These are phyloP conservation scores for Listronotus bonariensis DNA, from an alignment of 1,140 invertebrate species.

Conservation along the genomic window DNA sequence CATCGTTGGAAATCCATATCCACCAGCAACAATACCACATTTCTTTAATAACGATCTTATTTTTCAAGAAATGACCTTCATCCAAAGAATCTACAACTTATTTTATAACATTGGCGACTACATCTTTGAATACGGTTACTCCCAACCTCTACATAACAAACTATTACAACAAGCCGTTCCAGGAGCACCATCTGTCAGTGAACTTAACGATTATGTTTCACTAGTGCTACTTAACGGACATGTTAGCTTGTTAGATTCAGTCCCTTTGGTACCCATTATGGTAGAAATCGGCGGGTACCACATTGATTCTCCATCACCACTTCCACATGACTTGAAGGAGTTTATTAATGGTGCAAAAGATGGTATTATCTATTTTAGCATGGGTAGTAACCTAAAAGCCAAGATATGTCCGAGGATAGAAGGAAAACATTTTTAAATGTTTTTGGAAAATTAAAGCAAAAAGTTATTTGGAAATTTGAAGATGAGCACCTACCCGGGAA, in stretches of 20 bases:
- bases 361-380: slow-evolving; percentile 71
- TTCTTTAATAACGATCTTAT: slow-evolving; percentile 31
- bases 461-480: slow-evolving; percentile 72
- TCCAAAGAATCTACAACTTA: too few species aligned
- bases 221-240: slow-evolving; percentile 64
- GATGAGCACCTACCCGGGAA: slow-evolving; percentile 52
- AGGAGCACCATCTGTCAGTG: slow-evolving; percentile 56
- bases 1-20: slow-evolving; percentile 51
- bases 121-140: slow-evolving; percentile 18
- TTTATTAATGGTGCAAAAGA: slow-evolving; percentile 63
- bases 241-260: slow-evolving; percentile 58
- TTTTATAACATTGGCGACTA: too few species aligned
- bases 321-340: slow-evolving; percentile 61
- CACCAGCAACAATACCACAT: slow-evolving; percentile 51
- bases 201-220: slow-evolving; percentile 59
- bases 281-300: slow-evolving; percentile 62
- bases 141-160: slow-evolving; percentile 46
- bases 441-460: slow-evolving; percentile 61
- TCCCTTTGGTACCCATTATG: slow-evolving; percentile 61
- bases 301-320: slow-evolving; percentile 48
- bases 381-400: slow-evolving; percentile 65
- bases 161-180: slow-evolving; percentile 55
- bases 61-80: too few species aligned
- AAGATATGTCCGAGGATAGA: slow-evolving; percentile 56
- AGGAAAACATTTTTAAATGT: slow-evolving; percentile 57